Percentiles rank a stretch among this genome's conserved stretches.
Evolutionary conservation across 2,888 invertebrate species (phyloP).

Genomic region (Caenorhabditis becei): DNA sequence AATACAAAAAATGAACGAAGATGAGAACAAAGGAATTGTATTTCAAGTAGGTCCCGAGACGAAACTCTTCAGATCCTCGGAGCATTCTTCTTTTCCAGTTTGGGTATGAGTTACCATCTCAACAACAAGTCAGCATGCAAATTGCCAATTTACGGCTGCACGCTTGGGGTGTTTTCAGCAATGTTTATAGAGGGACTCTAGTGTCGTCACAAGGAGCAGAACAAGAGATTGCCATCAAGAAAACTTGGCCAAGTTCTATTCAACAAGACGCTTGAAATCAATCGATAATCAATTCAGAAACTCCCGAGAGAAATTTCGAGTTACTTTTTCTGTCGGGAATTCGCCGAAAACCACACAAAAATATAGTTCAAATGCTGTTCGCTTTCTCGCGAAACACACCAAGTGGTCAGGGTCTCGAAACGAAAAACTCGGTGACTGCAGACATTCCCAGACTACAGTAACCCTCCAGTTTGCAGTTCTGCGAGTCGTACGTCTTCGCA

Average conservation of each 20-base stretch:
- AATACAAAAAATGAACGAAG: constrained; percentile 50
- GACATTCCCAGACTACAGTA: neutral
- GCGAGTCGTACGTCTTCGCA: constrained; percentile 74
- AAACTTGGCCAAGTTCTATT: constrained; percentile 75
- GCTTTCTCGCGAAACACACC: constrained; percentile 60
- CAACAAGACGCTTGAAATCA: too few relatives aligned
- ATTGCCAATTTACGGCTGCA: constrained; percentile 64
- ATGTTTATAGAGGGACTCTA: constrained; percentile 67
- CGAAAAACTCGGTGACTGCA: constrained; percentile 5
- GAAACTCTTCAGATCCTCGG: neutral
- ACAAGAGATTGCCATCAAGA: constrained; percentile 74
- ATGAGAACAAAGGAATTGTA: constrained; percentile 57
- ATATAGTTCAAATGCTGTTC: constrained; percentile 73
- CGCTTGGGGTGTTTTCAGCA: constrained; percentile 67
- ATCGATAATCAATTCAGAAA: too few relatives aligned
- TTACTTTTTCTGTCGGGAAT: constrained; percentile 68
- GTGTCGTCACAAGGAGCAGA: constrained; percentile 50
- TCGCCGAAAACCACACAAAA: constrained; percentile 68
- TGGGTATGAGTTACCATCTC: constrained; percentile 63
- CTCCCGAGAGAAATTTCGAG: constrained; percentile 65
- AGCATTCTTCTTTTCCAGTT: constrained; percentile 30
- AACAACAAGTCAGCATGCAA: constrained; percentile 57
- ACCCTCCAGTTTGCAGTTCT: constrained; percentile 42
- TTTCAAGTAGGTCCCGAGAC: constrained; percentile 49
- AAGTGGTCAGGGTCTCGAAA: constrained; percentile 25